phyloP scores from a whole-genome alignment of 2,113 vertebrate genomes.

The Mastomys natalensis region DNA sequence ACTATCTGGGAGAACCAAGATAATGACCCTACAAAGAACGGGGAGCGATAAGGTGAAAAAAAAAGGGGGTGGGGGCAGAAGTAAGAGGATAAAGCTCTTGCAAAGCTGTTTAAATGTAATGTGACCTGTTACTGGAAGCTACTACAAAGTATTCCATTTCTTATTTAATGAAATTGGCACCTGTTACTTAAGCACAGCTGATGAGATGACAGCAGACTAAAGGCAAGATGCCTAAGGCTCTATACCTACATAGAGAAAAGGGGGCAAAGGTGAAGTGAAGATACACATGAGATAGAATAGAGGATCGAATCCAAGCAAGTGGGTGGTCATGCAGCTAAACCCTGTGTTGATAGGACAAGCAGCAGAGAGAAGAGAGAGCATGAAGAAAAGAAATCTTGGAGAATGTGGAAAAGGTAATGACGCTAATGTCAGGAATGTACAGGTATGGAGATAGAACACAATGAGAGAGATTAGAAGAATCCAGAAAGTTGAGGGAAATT shows the following conservation, averaged over 20 bases:
- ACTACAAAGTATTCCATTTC: not conserved
- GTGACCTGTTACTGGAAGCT: not conserved
- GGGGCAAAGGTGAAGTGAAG: not conserved
- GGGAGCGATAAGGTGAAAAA: not conserved
- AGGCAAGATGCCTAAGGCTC: not conserved
- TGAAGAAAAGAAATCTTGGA: not conserved
- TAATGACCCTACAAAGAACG: not conserved
- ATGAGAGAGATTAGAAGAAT: not conserved
- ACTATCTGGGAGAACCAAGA: not conserved
- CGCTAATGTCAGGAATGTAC: not conserved
- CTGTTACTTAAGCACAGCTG: not conserved
- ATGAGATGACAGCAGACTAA: not conserved
- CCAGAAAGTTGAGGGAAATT: not conserved
- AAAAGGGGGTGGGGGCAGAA: not conserved
- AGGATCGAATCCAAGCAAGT: not conserved
- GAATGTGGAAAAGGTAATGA: not conserved
- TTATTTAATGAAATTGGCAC: not conserved
- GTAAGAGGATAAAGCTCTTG: conserved; percentile 1
- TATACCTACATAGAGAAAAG: not conserved
- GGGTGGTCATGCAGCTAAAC: not conserved
- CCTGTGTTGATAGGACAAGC: not conserved
- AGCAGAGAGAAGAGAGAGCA: not conserved
- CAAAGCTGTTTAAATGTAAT: not conserved
- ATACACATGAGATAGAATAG: not conserved
- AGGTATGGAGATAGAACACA: not conserved